These are phyloP conservation scores for Oryzias curvinotus DNA, from an alignment of 2,113 vertebrate species.

Conservation along the genomic window DNA sequence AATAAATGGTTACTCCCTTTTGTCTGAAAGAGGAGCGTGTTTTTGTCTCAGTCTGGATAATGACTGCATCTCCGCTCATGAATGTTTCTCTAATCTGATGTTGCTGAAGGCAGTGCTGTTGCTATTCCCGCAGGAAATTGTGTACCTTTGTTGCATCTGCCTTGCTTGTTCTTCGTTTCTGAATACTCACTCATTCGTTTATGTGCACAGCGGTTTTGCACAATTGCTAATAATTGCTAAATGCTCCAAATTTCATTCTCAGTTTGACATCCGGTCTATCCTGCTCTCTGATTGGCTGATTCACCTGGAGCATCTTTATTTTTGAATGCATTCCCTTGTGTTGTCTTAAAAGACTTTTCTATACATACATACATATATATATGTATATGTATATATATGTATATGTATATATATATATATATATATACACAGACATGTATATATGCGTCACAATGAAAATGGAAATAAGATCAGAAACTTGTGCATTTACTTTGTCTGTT, in stretches of 20 bases:
- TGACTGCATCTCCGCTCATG: constrained; percentile 1
- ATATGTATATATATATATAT: no score
- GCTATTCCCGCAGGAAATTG: constrained; percentile 38
- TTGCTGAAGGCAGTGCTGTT: constrained; percentile 15
- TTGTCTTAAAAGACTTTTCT: no score
- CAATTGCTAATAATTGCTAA: constrained; percentile 49
- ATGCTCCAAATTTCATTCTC: constrained; percentile 38
- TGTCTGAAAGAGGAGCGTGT: constrained; percentile 2
- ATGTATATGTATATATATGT: no score
- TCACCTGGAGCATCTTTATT: no score
- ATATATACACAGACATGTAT: no score
- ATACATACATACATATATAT: no score
- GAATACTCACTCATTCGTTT: constrained; percentile 50
- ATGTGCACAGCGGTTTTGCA: constrained; percentile 31
- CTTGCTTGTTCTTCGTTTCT: constrained; percentile 30
- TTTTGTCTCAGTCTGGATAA: constrained; percentile 17
- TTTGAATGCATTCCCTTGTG: no score
- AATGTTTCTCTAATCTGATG: constrained; percentile 36
- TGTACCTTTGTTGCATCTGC: constrained; percentile 21
- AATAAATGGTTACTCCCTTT: constrained; percentile 13
- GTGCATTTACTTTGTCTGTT: no score
- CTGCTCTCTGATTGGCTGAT: no score
- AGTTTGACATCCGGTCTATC: no score
- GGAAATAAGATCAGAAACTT: no score
- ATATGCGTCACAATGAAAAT: no score